Conservation (phyloP, 2,888 invertebrate genomes). For the Troides aeacus region DNA sequence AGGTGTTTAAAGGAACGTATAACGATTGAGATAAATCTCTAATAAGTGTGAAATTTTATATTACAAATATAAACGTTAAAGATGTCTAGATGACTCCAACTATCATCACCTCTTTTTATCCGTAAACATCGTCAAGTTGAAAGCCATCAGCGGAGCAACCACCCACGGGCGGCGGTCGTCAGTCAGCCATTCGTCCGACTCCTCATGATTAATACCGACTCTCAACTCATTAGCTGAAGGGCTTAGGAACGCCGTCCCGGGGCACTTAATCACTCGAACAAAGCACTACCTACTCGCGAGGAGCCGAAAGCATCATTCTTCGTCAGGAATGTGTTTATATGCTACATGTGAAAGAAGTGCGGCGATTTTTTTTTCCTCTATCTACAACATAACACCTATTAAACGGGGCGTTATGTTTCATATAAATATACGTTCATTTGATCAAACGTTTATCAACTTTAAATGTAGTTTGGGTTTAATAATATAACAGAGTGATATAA, state of each 20-base stretch:
- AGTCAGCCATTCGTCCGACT: slow-evolving; percentile 58
- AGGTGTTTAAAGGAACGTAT: too few species aligned
- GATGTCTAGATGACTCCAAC: slow-evolving; percentile 18
- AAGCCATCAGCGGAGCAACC: slow-evolving; percentile 47
- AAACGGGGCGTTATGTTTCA: background rate
- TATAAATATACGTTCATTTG: background rate
- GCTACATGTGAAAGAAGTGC: slow-evolving; percentile 41
- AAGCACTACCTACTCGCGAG: slow-evolving; percentile 77
- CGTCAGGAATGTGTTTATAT: slow-evolving; percentile 71
- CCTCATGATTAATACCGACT: slow-evolving; percentile 76
- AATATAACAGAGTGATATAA: background rate
- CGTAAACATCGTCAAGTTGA: slow-evolving; percentile 46
- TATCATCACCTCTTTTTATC: slow-evolving; percentile 37
- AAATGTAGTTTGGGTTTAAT: background rate
- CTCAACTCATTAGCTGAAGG: slow-evolving; percentile 79
- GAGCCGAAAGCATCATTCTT: slow-evolving; percentile 79
- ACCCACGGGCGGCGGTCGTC: slow-evolving; percentile 60
- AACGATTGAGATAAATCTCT: background rate
- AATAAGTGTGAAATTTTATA: background rate
- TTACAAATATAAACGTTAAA: background rate
- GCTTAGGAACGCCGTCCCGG: slow-evolving; percentile 70
- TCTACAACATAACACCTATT: background rate
- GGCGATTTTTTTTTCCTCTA: slow-evolving; percentile 27
- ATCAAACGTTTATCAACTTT: background rate
- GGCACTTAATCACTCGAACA: slow-evolving; percentile 79